Conservation (phyloP, 1,140 invertebrate species). For the Drosophila sucinea region DNA sequence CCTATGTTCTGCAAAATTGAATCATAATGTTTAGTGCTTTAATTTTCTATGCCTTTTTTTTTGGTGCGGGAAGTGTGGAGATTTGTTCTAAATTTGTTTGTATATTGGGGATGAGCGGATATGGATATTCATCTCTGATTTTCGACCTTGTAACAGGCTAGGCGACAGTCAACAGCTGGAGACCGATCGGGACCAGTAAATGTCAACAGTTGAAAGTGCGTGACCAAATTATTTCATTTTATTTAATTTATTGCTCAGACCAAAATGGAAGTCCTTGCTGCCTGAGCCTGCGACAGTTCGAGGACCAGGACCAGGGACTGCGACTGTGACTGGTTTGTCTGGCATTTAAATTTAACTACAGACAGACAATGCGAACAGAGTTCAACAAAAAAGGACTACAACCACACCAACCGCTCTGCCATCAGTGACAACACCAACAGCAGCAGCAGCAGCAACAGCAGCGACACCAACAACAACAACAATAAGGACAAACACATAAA, state of each 20-base stretch:
- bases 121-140: constrained; percentile 3
- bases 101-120: not conserved
- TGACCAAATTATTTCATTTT: constrained; percentile 65
- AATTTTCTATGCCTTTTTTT: too few species aligned
- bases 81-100: not conserved
- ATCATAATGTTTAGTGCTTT: too few species aligned
- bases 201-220: constrained; percentile 55
- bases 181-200: constrained; percentile 25
- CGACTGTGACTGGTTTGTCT: constrained; percentile 10
- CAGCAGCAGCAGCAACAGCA: constrained; percentile 12
- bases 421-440: constrained; percentile 16
- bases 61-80: too few species aligned
- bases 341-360: constrained; percentile 73
- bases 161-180: constrained; percentile 23
- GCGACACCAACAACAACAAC: constrained; percentile 29
- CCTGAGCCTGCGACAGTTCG: not conserved
- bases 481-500: constrained; percentile 50
- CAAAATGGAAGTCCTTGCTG: constrained; percentile 29
- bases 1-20: too few species aligned
- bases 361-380: constrained; percentile 49
- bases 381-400: constrained; percentile 12
- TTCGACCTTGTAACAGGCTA: not conserved
- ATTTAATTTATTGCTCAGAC: constrained; percentile 58
- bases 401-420: constrained; percentile 16
- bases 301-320: too few species aligned